These are phyloP conservation scores for Carcharodon carcharias DNA, from an alignment of 2,797 vertebrate species.

Conservation along the genomic window DNA sequence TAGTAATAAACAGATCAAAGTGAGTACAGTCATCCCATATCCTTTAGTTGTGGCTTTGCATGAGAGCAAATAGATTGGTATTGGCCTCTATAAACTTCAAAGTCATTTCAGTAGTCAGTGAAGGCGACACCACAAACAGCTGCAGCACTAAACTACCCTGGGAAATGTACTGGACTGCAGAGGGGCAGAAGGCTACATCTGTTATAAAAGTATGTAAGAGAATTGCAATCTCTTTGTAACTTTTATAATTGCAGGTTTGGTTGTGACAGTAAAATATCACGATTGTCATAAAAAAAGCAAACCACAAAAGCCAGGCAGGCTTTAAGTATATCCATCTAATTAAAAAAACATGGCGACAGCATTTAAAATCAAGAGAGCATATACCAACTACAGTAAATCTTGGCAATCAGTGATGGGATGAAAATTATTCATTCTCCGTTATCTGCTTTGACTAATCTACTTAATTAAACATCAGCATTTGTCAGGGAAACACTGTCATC, in stretches of 20 bases:
- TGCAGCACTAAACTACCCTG: conserved; percentile 27
- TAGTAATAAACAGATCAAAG: conserved; percentile 38
- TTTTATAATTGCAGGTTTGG: not conserved
- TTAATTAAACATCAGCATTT: conserved; percentile 12
- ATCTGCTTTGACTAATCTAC: conserved; percentile 20
- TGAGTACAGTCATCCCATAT: conserved; percentile 35
- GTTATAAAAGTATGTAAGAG: not conserved
- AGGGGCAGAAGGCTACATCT: conserved; percentile 20
- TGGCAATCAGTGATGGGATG: not conserved
- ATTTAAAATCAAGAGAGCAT: not conserved
- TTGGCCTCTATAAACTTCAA: conserved; percentile 34
- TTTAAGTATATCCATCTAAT: conserved; percentile 31
- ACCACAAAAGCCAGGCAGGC: not conserved
- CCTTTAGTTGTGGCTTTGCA: conserved; percentile 38
- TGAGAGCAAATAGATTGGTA: conserved; percentile 37
- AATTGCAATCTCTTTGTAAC: not conserved
- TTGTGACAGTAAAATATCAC: not conserved
- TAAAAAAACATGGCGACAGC: conserved; percentile 7
- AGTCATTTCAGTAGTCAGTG: conserved; percentile 37
- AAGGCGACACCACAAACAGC: conserved; percentile 35
- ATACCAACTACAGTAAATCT: not conserved
- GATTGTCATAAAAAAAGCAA: not conserved
- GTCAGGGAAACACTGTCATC: not conserved
- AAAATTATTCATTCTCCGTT: conserved; percentile 25
- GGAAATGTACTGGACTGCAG: conserved; percentile 29